These are phyloP conservation scores for Rhodophaea formosa DNA, from an alignment of 2,888 invertebrate species.

Conservation along the genomic window DNA sequence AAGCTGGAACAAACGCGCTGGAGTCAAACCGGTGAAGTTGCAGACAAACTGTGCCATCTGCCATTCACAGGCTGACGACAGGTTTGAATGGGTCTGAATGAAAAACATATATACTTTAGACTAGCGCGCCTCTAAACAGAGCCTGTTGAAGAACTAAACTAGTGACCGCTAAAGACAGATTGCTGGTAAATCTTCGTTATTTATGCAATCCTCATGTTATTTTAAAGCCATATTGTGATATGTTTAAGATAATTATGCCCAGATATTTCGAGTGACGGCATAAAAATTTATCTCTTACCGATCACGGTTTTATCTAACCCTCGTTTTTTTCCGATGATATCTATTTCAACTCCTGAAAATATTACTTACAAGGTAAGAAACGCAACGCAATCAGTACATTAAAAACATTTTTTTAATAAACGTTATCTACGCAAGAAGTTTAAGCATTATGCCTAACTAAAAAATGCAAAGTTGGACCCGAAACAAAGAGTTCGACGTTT, in stretches of 20 bases:
- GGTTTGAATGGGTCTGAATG: constrained; percentile 71
- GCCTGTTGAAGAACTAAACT: constrained; percentile 28
- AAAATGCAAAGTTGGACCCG: not conserved
- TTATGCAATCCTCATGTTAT: not conserved
- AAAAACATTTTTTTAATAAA: no score
- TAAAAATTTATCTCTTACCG: no score
- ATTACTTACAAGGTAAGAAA: no score
- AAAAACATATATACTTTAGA: constrained; percentile 59
- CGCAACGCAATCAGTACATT: no score
- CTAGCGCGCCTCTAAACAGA: constrained; percentile 21
- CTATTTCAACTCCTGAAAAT: no score
- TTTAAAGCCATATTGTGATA: no score
- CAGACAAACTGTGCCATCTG: constrained; percentile 55
- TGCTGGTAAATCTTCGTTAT: not conserved
- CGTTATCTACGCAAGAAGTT: no score
- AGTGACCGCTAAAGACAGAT: constrained; percentile 25
- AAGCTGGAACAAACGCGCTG: constrained; percentile 41
- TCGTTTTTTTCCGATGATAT: no score
- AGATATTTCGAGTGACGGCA: no score
- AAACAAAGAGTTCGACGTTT: constrained; percentile 22
- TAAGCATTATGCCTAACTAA: no score
- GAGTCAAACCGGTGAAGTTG: constrained; percentile 67
- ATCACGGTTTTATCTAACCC: no score
- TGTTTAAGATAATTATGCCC: no score
- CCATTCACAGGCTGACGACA: constrained; percentile 58